These are phyloP conservation scores for Corvus hawaiiensis DNA, from an alignment of 2,113 vertebrate species.

Conservation along the genomic window DNA sequence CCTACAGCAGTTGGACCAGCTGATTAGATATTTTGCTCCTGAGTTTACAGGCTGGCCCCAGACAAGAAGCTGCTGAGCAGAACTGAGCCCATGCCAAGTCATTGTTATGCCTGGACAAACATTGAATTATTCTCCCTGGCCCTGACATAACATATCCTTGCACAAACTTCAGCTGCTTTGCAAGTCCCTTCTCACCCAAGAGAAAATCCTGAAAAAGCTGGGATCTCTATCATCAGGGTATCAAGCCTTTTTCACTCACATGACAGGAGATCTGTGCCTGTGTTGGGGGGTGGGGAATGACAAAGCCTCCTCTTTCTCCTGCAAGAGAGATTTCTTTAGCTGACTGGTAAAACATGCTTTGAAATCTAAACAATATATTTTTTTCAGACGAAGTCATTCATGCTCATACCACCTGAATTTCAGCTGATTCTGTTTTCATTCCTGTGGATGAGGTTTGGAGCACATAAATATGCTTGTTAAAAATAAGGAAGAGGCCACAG, in stretches of 20 bases:
- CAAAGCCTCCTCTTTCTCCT: background rate
- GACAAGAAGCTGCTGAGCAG: background rate
- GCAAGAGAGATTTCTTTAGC: background rate
- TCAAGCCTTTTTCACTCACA: background rate
- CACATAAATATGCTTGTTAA: background rate
- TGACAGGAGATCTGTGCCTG: background rate
- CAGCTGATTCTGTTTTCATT: background rate
- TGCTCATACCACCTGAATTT: background rate
- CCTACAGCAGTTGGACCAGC: background rate
- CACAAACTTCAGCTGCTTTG: background rate
- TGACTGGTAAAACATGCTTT: background rate
- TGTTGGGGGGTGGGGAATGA: background rate
- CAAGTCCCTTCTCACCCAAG: background rate
- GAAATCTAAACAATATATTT: background rate
- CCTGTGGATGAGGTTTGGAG: background rate
- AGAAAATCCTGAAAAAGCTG: background rate
- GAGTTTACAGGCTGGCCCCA: background rate
- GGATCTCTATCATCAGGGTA: background rate
- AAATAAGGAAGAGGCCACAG: background rate
- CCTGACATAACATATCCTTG: background rate
- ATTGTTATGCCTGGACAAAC: conserved; percentile 33
- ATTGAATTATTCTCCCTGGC: background rate
- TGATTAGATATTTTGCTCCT: conserved; percentile 16
- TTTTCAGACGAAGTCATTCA: background rate
- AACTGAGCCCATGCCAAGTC: background rate